Conservation (phyloP, 2,888 invertebrate genomes). For the Rhagium mordax region DNA sequence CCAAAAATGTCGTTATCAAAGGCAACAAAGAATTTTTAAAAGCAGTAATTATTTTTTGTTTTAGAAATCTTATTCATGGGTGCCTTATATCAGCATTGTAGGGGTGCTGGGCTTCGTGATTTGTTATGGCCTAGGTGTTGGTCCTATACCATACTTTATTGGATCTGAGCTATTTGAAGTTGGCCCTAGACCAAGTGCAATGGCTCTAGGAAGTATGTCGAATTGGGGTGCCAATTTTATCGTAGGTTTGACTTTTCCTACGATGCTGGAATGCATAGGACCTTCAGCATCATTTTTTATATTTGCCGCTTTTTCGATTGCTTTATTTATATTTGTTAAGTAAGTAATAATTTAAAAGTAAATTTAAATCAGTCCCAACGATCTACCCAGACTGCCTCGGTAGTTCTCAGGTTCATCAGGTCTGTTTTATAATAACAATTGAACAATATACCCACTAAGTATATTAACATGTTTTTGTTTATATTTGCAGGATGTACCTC, state of each 20-base stretch:
- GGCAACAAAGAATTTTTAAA: background rate
- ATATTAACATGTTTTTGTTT: background rate
- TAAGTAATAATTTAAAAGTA: slow-evolving; percentile 68
- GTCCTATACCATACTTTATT: slow-evolving; percentile 90
- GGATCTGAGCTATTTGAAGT: slow-evolving; percentile 90
- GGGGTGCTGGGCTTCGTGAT: slow-evolving; percentile 84
- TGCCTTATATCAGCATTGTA: slow-evolving; percentile 81
- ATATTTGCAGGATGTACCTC: slow-evolving; percentile 76
- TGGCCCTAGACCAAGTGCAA: slow-evolving; percentile 86
- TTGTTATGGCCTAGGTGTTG: slow-evolving; percentile 87
- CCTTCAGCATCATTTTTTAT: slow-evolving; percentile 84
- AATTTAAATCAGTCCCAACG: too few relatives aligned
- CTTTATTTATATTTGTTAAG: slow-evolving; percentile 76
- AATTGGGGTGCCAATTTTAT: slow-evolving; percentile 93
- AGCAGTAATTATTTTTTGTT: slow-evolving; percentile 41
- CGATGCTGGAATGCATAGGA: slow-evolving; percentile 76
- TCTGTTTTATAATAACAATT: too few relatives aligned
- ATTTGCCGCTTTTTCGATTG: slow-evolving; percentile 75
- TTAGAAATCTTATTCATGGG: slow-evolving; percentile 76
- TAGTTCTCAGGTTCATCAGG: background rate
- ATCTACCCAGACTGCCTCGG: background rate
- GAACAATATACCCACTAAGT: background rate
- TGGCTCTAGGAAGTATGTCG: slow-evolving; percentile 88
- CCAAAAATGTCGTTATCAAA: too few relatives aligned
- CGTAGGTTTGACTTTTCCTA: slow-evolving; percentile 85